Base-by-base conservation (phyloP, 2,113 vertebrate species). In the Sprattus sprattus region DNA sequence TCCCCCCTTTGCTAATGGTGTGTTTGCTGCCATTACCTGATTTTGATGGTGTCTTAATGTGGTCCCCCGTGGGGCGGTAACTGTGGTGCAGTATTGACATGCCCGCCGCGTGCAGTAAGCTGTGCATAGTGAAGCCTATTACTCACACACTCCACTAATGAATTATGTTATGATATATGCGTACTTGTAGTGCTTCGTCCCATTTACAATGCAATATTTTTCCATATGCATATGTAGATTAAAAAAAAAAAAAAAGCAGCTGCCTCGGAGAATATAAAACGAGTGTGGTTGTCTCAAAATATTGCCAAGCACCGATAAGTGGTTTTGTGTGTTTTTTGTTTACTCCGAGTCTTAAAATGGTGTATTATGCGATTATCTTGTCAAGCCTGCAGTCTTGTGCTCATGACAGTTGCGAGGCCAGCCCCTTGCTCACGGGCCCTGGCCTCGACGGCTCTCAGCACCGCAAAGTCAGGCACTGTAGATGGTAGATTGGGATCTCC, bases 281-380 rank as follows among this genome's bases (percentile, higher is more conserved):
- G 25, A 25, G 64, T 39, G 71, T 71, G 64, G 64, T 28, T 32
- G 71, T 78, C 71, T 28, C 39, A 78, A 75, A 75, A 32, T 13
- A 28, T 44, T 78, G 71, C 71, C 32, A 78, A 78, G 71, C 71
- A 39, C 28, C 28, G 15, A 75, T 39, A 15, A 44, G 28, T 78
- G 71, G 28, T 78, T 78, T 78, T 78, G 71, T 78, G 71, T 32
- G 9, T 78, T 78, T 78, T 78, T 39, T 78, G 71, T 78, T 39
- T 78, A 78, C 71, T 32, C 71, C 28, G 28, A 39, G 71, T 78
- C 71, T 78, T 78, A 39, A 78, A 39, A 78, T 39, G 32, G 28
- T 71, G 71, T 32, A 16, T 32, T 13, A 16, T 78, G 71, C 11
- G 28, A 32, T 78, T 78, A 16, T 78, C 71, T 16, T 78, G 71